These are phyloP conservation scores for Eupithecia insigniata DNA, from an alignment of 2,888 invertebrate species.

Conservation along the genomic window DNA sequence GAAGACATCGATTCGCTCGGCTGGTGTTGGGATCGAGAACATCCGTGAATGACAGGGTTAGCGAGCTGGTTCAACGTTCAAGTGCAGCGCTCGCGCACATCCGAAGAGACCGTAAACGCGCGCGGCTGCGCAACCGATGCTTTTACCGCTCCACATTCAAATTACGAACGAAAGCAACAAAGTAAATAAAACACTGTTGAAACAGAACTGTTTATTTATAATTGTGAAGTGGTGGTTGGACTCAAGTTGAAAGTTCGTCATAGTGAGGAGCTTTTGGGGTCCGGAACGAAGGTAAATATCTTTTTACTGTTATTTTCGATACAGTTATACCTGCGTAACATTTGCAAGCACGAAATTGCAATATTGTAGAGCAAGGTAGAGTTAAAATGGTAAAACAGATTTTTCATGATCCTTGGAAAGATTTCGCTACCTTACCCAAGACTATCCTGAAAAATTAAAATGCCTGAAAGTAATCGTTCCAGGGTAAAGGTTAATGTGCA, in stretches of 20 bases:
- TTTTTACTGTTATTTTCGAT: slow-evolving; percentile 59
- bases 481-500: too few relatives aligned
- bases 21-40: slow-evolving; percentile 39
- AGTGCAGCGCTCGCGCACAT: slow-evolving; percentile 77
- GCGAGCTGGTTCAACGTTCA: slow-evolving; percentile 77
- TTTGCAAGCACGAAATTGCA: slow-evolving; percentile 27
- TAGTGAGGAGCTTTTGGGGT: slow-evolving; percentile 59
- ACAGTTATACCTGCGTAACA: slow-evolving; percentile 48
- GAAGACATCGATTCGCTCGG: slow-evolving; percentile 43
- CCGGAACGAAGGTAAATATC: slow-evolving; percentile 66
- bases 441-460: background rate
- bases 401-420: background rate
- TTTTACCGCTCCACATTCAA: slow-evolving; percentile 58
- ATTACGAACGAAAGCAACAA: slow-evolving; percentile 52
- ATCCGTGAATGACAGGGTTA: slow-evolving; percentile 59
- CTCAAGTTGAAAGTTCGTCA: slow-evolving; percentile 52
- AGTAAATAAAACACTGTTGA: slow-evolving; percentile 24
- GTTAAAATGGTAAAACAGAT: background rate
- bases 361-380: slow-evolving; percentile 15
- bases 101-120: slow-evolving; percentile 64
- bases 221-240: slow-evolving; percentile 66
- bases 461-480: too few relatives aligned
- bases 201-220: slow-evolving; percentile 1
- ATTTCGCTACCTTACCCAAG: background rate
- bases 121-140: slow-evolving; percentile 65